Percentiles rank a stretch among this genome's conserved stretches.
These are phyloP conservation scores for Poeciliopsis turneri DNA, from an alignment of 2,797 vertebrate species.

Conservation along the genomic window DNA sequence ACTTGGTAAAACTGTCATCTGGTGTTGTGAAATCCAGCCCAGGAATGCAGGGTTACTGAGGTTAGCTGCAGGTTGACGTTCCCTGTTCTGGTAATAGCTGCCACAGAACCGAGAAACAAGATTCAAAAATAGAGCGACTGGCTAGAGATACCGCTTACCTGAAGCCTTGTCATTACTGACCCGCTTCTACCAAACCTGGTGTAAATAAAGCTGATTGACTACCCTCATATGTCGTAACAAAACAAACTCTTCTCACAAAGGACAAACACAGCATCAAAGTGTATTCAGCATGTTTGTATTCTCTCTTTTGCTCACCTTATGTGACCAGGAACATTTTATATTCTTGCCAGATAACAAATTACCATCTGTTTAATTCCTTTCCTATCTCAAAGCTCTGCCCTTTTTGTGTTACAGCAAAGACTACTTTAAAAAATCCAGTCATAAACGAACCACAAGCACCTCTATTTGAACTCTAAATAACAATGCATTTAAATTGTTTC, in stretches of 20 bases:
- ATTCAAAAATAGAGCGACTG: conserved; percentile 53
- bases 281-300: not conserved
- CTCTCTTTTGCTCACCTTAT: not conserved
- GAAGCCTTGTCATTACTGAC: conserved; percentile 41
- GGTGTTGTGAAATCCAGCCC: conserved; percentile 16
- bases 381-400: conserved; percentile 1
- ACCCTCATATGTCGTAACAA: not conserved
- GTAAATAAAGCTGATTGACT: too few relatives aligned
- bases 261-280: not conserved
- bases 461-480: not conserved
- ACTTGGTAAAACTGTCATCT: not conserved
- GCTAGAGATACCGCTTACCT: conserved; percentile 26
- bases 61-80: conserved; percentile 47
- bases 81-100: conserved; percentile 44
- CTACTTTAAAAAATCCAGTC: not conserved
- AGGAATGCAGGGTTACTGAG: conserved; percentile 28
- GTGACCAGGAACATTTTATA: not conserved
- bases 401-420: not conserved
- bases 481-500: not conserved
- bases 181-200: too few relatives aligned
- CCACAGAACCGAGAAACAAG: conserved; percentile 42
- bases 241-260: conserved; percentile 1
- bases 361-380: conserved; percentile 2
- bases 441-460: not conserved
- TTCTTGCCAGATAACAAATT: not conserved